These are phyloP conservation scores for Heliconius cydno DNA, from an alignment of 2,888 invertebrate species.

Conservation along the genomic window DNA sequence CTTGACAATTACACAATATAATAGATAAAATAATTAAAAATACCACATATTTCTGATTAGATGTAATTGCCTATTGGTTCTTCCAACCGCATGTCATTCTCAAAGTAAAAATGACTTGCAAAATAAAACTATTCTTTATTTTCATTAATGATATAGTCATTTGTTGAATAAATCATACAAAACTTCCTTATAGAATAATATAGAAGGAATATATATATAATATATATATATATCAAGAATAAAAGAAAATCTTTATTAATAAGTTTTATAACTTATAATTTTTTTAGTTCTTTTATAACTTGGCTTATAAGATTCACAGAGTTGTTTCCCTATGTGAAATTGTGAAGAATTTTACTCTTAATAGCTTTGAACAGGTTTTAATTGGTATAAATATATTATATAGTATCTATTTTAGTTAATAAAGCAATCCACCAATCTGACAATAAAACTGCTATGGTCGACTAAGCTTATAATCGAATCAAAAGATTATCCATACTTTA, in stretches of 20 bases:
- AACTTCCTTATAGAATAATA: background rate
- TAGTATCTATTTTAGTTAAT: background rate
- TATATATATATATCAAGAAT: too few relatives aligned
- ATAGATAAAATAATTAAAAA: background rate
- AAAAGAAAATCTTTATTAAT: background rate
- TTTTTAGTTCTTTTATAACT: too few relatives aligned
- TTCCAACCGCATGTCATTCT: background rate
- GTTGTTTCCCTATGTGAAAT: too few relatives aligned
- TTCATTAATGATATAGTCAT: background rate
- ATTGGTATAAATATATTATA: background rate
- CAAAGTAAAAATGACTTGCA: conserved; percentile 6
- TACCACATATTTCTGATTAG: conserved; percentile 4
- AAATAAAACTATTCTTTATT: background rate
- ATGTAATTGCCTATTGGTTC: conserved; percentile 4
- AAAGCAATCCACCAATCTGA: background rate
- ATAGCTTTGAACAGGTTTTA: background rate
- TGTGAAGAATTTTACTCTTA: too few relatives aligned
- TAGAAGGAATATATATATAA: too few relatives aligned
- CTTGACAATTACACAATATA: background rate
- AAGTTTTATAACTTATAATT: too few relatives aligned
- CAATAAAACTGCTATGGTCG: background rate
- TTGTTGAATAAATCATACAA: background rate
- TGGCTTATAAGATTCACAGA: too few relatives aligned
- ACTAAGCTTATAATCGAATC: conserved; percentile 20
- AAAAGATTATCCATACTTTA: conserved; percentile 19